phyloP scores from a whole-genome alignment of 53 echinoderm and acorn worm species.

The Zoroaster sp. region DNA sequence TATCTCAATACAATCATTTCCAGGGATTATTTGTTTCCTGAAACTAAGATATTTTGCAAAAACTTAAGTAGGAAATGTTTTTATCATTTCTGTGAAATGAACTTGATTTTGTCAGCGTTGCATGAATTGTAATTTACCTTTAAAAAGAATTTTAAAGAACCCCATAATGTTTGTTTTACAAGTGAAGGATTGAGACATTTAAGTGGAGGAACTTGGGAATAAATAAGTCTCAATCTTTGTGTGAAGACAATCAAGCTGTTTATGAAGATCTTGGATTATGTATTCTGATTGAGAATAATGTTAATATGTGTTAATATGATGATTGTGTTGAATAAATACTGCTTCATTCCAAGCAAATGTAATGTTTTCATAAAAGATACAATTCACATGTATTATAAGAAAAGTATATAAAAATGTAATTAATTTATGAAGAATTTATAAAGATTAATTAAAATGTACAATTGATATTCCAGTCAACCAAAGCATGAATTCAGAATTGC shows the following conservation, averaged over 20 bases:
- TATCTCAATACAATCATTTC: too few species aligned
- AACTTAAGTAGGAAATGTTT: neutral
- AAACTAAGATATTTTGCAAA: neutral
- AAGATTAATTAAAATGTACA: neutral
- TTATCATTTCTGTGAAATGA: neutral
- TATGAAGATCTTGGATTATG: neutral
- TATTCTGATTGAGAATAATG: neutral
- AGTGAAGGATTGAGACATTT: neutral
- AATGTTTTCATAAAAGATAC: neutral
- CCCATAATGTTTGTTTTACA: neutral
- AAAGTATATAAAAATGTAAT: neutral
- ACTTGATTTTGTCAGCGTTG: neutral
- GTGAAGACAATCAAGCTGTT: neutral
- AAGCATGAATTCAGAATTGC: neutral
- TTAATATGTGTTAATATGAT: neutral
- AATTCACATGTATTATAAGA: neutral
- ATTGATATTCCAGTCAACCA: neutral
- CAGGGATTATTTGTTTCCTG: too few species aligned
- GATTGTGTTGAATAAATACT: neutral
- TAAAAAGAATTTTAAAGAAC: neutral
- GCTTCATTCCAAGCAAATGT: neutral
- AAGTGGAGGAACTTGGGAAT: neutral
- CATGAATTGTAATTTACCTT: neutral
- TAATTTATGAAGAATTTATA: conserved; percentile 8
- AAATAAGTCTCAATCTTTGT: neutral